A percentile compares a stretch with the other conserved stretches of the same genome.
Conservation (phyloP, 2,888 invertebrate genomes). For the Notodonta dromedarius region DNA sequence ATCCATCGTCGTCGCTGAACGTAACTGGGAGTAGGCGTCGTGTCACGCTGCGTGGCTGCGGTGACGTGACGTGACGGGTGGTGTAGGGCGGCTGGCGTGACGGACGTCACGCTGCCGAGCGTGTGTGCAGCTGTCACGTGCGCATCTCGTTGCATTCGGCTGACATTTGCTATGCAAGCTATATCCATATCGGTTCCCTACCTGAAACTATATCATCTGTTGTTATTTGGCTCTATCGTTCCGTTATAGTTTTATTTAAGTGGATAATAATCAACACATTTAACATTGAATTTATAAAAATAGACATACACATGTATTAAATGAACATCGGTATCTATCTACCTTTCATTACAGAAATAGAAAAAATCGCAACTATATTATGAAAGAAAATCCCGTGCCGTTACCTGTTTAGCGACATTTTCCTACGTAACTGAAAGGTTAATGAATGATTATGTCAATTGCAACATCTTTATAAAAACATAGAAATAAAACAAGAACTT, state of each 20-base stretch:
- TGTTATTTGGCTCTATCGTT: no score
- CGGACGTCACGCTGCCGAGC: slow-evolving; percentile 23
- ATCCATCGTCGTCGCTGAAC: slow-evolving; percentile 30
- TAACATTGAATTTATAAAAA: no score
- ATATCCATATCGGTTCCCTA: background rate
- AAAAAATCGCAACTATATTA: no score
- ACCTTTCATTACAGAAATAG: no score
- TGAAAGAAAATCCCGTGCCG: no score
- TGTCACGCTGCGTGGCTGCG: slow-evolving; percentile 16
- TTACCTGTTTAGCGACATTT: no score
- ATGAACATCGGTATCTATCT: no score
- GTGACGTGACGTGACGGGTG: slow-evolving; percentile 13
- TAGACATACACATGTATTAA: no score
- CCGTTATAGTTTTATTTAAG: no score
- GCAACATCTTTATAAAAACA: slow-evolving; percentile 14
- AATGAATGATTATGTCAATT: slow-evolving; percentile 16
- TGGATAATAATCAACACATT: no score
- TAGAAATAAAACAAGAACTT: slow-evolving; percentile 12
- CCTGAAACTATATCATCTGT: no score
- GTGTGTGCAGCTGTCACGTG: slow-evolving; percentile 17
- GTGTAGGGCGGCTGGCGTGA: slow-evolving; percentile 22
- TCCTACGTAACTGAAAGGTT: background rate
- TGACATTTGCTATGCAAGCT: slow-evolving; percentile 19
- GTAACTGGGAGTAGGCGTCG: slow-evolving; percentile 19
- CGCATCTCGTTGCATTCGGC: slow-evolving; percentile 20